Evolutionary conservation across 1,140 invertebrate species (phyloP).

Genomic region (Lasioglossum albipes): DNA sequence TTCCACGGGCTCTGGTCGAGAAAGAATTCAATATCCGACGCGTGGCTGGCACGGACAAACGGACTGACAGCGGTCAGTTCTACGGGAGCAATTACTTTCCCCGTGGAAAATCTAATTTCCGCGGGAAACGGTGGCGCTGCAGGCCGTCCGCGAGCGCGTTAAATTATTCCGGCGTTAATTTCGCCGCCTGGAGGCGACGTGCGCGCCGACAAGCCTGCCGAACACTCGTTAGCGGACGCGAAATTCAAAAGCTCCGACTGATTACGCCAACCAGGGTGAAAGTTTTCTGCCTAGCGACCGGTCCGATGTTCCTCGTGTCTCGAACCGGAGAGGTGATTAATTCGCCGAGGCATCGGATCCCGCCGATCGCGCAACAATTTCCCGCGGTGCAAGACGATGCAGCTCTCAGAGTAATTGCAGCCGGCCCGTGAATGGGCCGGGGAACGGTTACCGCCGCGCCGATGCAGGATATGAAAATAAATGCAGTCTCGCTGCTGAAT

Average conservation of each 20-base stretch:
- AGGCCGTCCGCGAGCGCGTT: constrained; percentile 29
- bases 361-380: constrained; percentile 43
- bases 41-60: background rate
- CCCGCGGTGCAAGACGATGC: constrained; percentile 11
- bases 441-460: constrained; percentile 8
- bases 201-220: background rate
- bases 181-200: constrained; percentile 26
- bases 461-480: constrained; percentile 28
- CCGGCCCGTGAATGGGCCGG: constrained; percentile 32
- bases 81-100: constrained; percentile 39
- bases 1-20: background rate
- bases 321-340: too few relatives aligned
- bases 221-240: constrained; percentile 30
- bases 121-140: background rate
- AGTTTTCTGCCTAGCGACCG: constrained; percentile 7
- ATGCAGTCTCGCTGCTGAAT: background rate
- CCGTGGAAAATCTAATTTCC: constrained; percentile 37
- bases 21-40: constrained; percentile 29
- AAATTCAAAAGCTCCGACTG: constrained; percentile 49
- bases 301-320: too few relatives aligned
- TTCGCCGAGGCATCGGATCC: constrained; percentile 1
- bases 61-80: background rate
- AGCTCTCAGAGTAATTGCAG: constrained; percentile 53
- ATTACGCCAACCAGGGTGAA: constrained; percentile 33
- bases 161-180: constrained; percentile 50